These are phyloP conservation scores for Bergia puertoricense DNA, from an alignment of 92 coral and sea anemone species.

Conservation along the genomic window DNA sequence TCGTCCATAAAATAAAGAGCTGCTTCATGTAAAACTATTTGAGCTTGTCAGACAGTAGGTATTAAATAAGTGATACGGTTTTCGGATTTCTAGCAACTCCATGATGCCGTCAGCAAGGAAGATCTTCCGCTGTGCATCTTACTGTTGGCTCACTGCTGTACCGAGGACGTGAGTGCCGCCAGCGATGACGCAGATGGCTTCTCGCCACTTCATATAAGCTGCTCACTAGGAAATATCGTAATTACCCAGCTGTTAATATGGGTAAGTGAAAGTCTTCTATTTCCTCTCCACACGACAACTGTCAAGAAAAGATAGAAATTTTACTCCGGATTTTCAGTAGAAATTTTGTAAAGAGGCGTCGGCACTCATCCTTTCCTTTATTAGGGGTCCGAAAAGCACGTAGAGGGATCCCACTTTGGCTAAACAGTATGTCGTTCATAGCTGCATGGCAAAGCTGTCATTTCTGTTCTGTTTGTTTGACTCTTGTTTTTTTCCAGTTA, in stretches of 20 bases:
- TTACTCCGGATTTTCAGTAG: no score
- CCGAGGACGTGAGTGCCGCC: conserved; percentile 76
- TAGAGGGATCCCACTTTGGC: no score
- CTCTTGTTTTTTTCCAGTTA: no score
- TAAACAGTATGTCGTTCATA: no score
- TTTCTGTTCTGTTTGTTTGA: no score
- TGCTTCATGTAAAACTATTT: no score
- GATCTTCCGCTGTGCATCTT: conserved; percentile 81
- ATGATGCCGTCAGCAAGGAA: conserved; percentile 86
- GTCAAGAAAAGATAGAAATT: not conserved
- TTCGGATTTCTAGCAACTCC: conserved; percentile 67
- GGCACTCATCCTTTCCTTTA: no score
- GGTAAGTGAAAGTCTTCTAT: conserved; percentile 56
- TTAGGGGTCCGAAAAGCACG: no score
- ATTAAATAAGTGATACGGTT: not conserved
- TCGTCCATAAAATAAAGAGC: no score
- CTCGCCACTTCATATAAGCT: conserved; percentile 83
- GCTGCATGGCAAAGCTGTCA: no score
- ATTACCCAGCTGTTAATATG: conserved; percentile 93
- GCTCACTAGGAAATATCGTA: conserved; percentile 89
- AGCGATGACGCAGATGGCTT: conserved; percentile 78
- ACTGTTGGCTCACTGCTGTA: conserved; percentile 85
- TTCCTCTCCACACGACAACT: not conserved
- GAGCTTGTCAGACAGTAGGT: not conserved
- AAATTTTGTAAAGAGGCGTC: no score